A percentile compares a stretch with the other conserved stretches of the same genome.
phyloP scores from a whole-genome alignment of 1,140 invertebrate species.

The Cyphomyrmex costatus region DNA sequence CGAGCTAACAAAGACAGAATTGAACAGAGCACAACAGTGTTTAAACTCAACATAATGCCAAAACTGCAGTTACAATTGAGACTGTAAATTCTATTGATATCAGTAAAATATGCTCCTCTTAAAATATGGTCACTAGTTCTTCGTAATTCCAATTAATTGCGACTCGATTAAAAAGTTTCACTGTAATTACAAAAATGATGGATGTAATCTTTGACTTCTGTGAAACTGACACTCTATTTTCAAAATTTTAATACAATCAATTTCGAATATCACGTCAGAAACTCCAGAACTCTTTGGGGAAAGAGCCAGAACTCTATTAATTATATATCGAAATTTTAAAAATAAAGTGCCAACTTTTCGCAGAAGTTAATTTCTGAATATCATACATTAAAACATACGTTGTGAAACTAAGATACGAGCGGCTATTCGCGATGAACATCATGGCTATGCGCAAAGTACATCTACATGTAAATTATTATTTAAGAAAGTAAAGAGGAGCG shows the following conservation, averaged over 20 bases:
- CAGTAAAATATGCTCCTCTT: too few relatives aligned
- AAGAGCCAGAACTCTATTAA: too few relatives aligned
- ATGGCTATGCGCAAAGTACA: not conserved
- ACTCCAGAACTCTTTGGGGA: too few relatives aligned
- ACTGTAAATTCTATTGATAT: not conserved
- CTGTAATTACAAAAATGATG: not conserved
- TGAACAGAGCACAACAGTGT: slow-evolving; percentile 3
- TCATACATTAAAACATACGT: slow-evolving; percentile 1
- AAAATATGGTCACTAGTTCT: not conserved
- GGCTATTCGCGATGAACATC: not conserved
- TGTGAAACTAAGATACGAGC: not conserved
- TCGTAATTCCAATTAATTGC: not conserved
- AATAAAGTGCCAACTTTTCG: too few relatives aligned
- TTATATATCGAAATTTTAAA: too few relatives aligned
- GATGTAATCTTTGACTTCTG: not conserved
- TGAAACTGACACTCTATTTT: too few relatives aligned
- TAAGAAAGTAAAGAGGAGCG: slow-evolving; percentile 26
- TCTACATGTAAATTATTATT: slow-evolving; percentile 57
- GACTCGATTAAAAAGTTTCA: not conserved
- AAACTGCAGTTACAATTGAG: not conserved
- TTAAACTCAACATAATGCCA: not conserved
- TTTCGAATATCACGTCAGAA: too few relatives aligned
- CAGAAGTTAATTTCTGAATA: not conserved
- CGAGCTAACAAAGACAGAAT: slow-evolving; percentile 27
- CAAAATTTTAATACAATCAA: too few relatives aligned